Percentiles rank a stretch among this genome's conserved stretches.
phyloP scores from a whole-genome alignment of 2,113 vertebrate species.

The Rhabdornis inornatus region DNA sequence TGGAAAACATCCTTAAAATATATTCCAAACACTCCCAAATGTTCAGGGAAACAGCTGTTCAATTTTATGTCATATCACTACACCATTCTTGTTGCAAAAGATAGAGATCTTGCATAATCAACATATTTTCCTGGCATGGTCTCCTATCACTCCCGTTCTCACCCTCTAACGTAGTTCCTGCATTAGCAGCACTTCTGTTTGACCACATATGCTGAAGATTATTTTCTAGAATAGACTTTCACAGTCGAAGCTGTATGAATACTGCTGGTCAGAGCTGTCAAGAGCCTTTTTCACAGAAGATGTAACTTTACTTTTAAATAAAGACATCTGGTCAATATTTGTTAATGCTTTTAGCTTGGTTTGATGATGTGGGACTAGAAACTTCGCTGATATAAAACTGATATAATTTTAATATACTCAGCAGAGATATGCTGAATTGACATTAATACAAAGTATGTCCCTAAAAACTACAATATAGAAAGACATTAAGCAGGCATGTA shows the following conservation, averaged over 20 bases:
- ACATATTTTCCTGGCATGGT: constrained; percentile 2
- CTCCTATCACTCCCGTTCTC: neutral
- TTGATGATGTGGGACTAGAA: neutral
- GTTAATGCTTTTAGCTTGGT: neutral
- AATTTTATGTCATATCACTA: constrained; percentile 11
- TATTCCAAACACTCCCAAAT: neutral
- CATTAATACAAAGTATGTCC: neutral
- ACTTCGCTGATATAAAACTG: neutral
- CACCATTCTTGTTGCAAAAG: constrained; percentile 6
- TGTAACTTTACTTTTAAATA: neutral
- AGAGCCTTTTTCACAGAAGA: neutral
- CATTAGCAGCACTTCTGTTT: constrained; percentile 9
- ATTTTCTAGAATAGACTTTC: neutral
- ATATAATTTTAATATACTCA: neutral
- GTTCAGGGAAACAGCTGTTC: constrained; percentile 12
- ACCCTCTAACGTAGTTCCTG: neutral
- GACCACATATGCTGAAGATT: neutral
- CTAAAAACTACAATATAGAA: neutral
- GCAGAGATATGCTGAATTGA: neutral
- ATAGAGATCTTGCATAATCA: constrained; percentile 16
- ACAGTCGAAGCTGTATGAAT: neutral
- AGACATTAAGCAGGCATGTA: neutral
- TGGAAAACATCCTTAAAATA: constrained; percentile 2
- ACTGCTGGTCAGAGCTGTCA: neutral
- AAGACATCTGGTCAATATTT: neutral